A percentile compares a stretch with the other conserved stretches of the same genome.
These are phyloP conservation scores for Gopherus evgoodei DNA, from an alignment of 2,113 vertebrate species.

Conservation along the genomic window DNA sequence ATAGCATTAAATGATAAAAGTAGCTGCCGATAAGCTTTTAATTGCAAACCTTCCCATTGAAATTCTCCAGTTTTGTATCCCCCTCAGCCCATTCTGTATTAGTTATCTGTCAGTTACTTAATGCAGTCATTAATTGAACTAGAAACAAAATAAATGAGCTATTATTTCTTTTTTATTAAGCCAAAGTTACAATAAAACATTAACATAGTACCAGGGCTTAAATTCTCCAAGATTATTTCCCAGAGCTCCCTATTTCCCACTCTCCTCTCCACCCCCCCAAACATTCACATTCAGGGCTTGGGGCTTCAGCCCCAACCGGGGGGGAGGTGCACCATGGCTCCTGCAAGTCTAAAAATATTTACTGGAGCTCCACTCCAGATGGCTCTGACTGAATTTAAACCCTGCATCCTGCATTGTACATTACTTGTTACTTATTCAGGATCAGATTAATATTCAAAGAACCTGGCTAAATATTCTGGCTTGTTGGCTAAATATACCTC, in stretches of 20 bases:
- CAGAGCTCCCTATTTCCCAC: no score
- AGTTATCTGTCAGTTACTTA: constrained; percentile 48
- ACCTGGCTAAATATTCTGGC: neutral
- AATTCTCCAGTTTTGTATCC: constrained; percentile 42
- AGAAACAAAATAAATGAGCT: constrained; percentile 33
- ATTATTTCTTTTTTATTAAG: constrained; percentile 35
- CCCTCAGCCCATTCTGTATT: constrained; percentile 31
- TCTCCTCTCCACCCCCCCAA: rapidly evolving
- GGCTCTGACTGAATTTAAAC: no score
- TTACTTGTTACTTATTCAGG: neutral
- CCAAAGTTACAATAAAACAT: neutral
- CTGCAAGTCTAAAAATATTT: no score
- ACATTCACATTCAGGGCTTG: no score
- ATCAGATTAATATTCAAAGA: neutral
- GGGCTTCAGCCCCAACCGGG: no score
- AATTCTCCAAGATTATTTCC: no score
- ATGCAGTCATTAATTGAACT: constrained; percentile 45
- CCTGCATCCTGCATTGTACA: neutral
- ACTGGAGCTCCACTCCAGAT: no score
- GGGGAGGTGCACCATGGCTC: no score
- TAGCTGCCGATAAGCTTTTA: constrained; percentile 62
- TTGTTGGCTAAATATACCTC: neutral
- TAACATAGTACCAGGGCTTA: neutral
- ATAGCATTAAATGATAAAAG: constrained; percentile 31
- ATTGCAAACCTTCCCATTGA: constrained; percentile 45